Conservation (phyloP, 2,113 vertebrate genomes). For the Ammodytes marinus region DNA sequence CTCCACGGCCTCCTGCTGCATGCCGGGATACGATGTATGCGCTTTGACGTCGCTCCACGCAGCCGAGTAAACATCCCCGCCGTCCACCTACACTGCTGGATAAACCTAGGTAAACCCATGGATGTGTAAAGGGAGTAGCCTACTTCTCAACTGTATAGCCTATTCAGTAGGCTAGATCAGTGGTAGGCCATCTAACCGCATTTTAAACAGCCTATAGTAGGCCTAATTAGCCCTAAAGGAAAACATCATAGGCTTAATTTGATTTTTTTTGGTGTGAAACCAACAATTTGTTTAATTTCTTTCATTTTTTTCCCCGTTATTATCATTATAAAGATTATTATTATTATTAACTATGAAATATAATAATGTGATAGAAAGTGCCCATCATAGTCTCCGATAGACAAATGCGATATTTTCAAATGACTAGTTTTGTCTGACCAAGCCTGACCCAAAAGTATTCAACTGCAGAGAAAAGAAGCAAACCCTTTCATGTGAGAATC, state of each 20-base stretch:
- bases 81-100: conserved; percentile 20
- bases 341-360: background rate
- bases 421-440: background rate
- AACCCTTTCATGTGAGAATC: background rate
- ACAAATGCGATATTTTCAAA: background rate
- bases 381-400: background rate
- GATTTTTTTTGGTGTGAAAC: too few species aligned
- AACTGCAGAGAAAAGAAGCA: background rate
- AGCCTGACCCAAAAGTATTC: background rate
- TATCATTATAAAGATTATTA: too few species aligned
- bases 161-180: background rate
- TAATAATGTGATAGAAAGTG: background rate
- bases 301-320: too few species aligned
- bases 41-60: conserved; percentile 69
- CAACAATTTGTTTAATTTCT: background rate
- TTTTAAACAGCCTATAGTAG: background rate
- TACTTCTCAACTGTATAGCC: background rate
- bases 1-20: conserved; percentile 80
- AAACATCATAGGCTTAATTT: background rate
- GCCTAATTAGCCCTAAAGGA: background rate
- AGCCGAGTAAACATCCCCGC: conserved; percentile 61
- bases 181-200: too few species aligned
- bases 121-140: background rate
- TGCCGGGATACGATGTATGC: conserved; percentile 72
- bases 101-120: background rate